A percentile compares a stretch with the other conserved stretches of the same genome.
Conservation (phyloP, 2,888 invertebrate species). For the Torymus tubicola region DNA sequence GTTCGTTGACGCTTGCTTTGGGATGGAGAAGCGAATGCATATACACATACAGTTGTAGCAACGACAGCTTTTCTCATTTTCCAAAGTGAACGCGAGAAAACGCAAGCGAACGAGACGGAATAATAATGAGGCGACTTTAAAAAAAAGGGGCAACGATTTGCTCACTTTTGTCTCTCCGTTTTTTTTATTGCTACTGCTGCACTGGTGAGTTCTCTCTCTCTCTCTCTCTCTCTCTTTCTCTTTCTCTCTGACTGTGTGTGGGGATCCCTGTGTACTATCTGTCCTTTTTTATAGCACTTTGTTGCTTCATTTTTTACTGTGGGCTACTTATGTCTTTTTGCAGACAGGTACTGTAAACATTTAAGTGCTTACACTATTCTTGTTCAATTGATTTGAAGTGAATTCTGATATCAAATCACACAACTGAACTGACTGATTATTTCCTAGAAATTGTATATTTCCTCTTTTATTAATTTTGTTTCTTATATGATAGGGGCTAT, state of each 20-base stretch:
- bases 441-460: too few relatives aligned
- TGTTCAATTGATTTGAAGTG: background rate
- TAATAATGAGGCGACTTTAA: slow-evolving; percentile 21
- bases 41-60: too few relatives aligned
- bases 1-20: too few relatives aligned
- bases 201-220: slow-evolving; percentile 26
- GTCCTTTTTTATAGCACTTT: too few relatives aligned
- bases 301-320: too few relatives aligned
- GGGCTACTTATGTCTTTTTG: too few relatives aligned
- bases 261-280: too few relatives aligned
- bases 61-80: background rate
- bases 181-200: background rate
- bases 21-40: too few relatives aligned
- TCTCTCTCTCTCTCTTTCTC: background rate
- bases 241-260: background rate
- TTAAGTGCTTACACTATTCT: background rate
- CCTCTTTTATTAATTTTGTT: too few relatives aligned
- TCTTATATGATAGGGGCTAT: too few relatives aligned
- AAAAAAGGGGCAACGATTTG: background rate
- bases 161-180: background rate
- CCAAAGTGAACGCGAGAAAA: background rate
- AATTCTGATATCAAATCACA: background rate
- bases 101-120: background rate
- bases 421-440: too few relatives aligned
- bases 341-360: too few relatives aligned